Conservation (phyloP, 2,113 vertebrate genomes). For the Microcebus murinus region DNA sequence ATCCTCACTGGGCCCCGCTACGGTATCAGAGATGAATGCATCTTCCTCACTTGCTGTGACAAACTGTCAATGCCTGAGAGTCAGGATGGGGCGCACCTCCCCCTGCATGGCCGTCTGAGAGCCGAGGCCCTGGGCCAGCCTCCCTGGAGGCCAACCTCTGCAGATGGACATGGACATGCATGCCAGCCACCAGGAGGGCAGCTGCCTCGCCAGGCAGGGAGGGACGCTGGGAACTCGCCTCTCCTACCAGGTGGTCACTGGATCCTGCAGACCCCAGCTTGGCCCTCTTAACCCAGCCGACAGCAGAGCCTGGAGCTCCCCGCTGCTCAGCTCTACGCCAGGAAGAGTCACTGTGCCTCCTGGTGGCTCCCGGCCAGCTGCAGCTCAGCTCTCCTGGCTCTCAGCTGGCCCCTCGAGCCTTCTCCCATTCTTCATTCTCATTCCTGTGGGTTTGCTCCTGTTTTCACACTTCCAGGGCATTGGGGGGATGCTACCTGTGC, state of each 20-base stretch:
- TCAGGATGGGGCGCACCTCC: not conserved
- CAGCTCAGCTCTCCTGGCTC: not conserved
- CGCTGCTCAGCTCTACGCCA: too few species aligned
- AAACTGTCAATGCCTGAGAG: not conserved
- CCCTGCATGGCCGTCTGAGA: not conserved
- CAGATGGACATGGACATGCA: not conserved
- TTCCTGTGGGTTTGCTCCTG: not conserved
- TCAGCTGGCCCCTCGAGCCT: not conserved
- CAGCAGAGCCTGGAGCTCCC: not conserved
- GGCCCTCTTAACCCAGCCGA: not conserved
- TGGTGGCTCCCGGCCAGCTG: not conserved
- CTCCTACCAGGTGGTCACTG: not conserved
- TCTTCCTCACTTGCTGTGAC: not conserved
- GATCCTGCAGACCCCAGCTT: not conserved
- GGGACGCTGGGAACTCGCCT: not conserved
- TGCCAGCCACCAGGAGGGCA: not conserved
- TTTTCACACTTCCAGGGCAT: not conserved
- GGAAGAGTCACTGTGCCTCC: not conserved
- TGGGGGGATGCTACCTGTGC: not conserved
- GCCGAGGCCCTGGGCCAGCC: not conserved
- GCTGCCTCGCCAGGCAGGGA: not conserved
- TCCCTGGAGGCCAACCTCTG: not conserved
- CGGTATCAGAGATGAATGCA: too few species aligned
- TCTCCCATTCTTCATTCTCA: not conserved
- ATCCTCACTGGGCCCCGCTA: fast-evolving